Percentiles rank a stretch among this genome's conserved stretches.
phyloP scores from a whole-genome alignment of 2,888 invertebrate species.

The Dichetophora obliterata region DNA sequence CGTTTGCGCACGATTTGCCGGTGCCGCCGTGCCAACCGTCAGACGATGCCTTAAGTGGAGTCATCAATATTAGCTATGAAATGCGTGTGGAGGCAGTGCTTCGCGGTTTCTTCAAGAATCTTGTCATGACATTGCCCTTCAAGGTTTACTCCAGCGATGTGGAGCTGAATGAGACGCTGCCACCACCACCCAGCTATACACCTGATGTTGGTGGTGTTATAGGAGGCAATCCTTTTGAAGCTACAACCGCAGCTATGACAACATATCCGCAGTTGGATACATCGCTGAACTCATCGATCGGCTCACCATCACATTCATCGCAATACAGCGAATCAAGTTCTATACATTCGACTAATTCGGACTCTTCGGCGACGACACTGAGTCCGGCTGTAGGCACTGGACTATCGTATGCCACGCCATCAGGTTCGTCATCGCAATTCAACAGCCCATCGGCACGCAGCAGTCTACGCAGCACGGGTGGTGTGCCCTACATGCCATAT shows the following conservation, averaged over 20 bases:
- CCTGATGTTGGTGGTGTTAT: slow-evolving; percentile 18
- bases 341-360: slow-evolving; percentile 65
- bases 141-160: slow-evolving; percentile 59
- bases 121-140: slow-evolving; percentile 64
- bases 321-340: slow-evolving; percentile 65
- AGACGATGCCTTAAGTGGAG: slow-evolving; percentile 59
- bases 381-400: slow-evolving; percentile 63
- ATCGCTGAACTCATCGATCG: slow-evolving; percentile 58
- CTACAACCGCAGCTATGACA: slow-evolving; percentile 42
- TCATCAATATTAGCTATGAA: slow-evolving; percentile 65
- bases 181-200: slow-evolving; percentile 51
- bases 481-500: slow-evolving; percentile 64
- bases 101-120: slow-evolving; percentile 67
- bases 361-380: slow-evolving; percentile 63
- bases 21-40: slow-evolving; percentile 67
- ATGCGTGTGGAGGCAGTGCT: slow-evolving; percentile 67
- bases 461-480: slow-evolving; percentile 61
- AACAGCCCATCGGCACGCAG: slow-evolving; percentile 60
- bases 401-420: slow-evolving; percentile 52
- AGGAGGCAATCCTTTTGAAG: slow-evolving; percentile 64
- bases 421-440: slow-evolving; percentile 59
- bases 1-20: slow-evolving; percentile 67
- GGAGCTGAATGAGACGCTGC: slow-evolving; percentile 48
- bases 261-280: slow-evolving; percentile 58
- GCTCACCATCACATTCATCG: slow-evolving; percentile 66